phyloP scores from a whole-genome alignment of 2,888 invertebrate species.

The Brassicogethes aeneus region DNA sequence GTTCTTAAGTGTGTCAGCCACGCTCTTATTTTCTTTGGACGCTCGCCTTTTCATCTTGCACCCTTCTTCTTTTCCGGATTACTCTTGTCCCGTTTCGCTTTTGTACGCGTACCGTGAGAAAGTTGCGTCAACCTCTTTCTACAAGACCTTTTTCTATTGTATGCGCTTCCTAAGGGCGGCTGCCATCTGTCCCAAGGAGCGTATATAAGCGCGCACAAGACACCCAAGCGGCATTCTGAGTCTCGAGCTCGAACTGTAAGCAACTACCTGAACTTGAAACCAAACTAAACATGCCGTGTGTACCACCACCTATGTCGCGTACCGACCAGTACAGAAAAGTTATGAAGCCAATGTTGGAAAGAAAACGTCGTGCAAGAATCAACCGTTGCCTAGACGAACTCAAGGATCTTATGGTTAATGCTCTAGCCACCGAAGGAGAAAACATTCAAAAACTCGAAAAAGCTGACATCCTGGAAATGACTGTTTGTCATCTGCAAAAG shows the following conservation, averaged over 20 bases:
- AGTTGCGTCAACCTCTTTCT: background rate
- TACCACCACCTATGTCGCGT: slow-evolving; percentile 57
- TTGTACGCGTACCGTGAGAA: background rate
- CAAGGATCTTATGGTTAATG: slow-evolving; percentile 81
- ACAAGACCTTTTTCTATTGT: background rate
- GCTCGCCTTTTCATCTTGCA: background rate
- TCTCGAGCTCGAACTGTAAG: too few relatives aligned
- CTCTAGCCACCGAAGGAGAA: slow-evolving; percentile 79
- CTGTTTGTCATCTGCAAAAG: slow-evolving; percentile 78
- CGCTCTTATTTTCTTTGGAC: background rate
- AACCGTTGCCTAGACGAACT: slow-evolving; percentile 85
- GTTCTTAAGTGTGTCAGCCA: background rate
- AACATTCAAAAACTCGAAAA: slow-evolving; percentile 82
- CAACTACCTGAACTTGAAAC: too few relatives aligned
- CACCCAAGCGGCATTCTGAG: background rate
- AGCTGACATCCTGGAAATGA: slow-evolving; percentile 79
- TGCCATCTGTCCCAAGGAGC: background rate
- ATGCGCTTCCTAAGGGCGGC: background rate
- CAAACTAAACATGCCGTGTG: background rate
- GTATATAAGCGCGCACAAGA: background rate
- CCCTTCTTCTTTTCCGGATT: background rate
- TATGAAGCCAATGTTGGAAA: slow-evolving; percentile 86
- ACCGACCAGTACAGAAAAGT: slow-evolving; percentile 92
- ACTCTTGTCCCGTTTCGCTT: background rate
- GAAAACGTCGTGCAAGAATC: slow-evolving; percentile 80